Evolutionary conservation across 2,113 vertebrate genomes (phyloP).

Genomic region (Aldabrachelys gigantea): DNA sequence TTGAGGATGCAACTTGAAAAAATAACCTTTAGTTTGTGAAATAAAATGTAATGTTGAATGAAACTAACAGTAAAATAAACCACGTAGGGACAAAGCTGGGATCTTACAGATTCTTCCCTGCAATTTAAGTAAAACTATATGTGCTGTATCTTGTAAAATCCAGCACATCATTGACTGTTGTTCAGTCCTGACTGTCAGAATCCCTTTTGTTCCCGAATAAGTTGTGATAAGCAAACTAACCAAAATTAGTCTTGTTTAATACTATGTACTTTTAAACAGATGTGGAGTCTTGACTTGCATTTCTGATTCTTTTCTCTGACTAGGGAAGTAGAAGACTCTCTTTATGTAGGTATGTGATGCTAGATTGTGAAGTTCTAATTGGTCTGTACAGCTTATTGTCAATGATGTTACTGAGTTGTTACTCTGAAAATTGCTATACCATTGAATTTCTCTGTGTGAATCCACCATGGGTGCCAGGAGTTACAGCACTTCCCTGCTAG

Average conservation of each 20-base stretch:
- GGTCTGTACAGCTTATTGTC: not conserved
- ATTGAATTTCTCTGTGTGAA: too few relatives aligned
- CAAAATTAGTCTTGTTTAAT: not conserved
- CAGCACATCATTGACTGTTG: not conserved
- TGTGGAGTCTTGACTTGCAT: not conserved
- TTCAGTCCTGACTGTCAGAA: not conserved
- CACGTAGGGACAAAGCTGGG: not conserved
- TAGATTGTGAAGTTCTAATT: not conserved
- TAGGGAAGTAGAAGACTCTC: not conserved
- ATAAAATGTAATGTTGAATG: not conserved
- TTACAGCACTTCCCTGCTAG: too few relatives aligned
- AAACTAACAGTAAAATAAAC: not conserved
- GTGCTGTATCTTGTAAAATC: not conserved
- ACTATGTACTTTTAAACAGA: not conserved
- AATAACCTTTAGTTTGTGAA: not conserved
- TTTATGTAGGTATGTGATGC: not conserved
- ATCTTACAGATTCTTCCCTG: not conserved
- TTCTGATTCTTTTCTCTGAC: too few relatives aligned
- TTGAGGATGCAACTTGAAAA: not conserved
- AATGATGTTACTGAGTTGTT: too few relatives aligned
- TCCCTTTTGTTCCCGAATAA: not conserved
- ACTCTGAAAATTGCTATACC: too few relatives aligned
- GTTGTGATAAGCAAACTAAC: not conserved
- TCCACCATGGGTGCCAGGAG: too few relatives aligned
- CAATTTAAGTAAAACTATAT: not conserved